Conservation (phyloP, 2,888 invertebrate species). For the Chironomus tentans region DNA sequence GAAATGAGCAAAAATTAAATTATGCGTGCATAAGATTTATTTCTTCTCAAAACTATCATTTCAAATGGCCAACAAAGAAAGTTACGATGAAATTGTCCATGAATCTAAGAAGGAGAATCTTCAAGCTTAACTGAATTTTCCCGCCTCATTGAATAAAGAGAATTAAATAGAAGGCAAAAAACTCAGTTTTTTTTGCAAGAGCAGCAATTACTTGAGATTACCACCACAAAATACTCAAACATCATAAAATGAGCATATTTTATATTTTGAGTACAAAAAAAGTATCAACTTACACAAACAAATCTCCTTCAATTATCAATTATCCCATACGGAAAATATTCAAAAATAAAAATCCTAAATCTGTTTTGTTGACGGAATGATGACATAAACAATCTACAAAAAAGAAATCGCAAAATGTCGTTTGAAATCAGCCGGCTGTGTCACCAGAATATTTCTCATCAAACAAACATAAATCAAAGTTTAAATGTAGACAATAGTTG, state of each 20-base stretch:
- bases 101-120: not conserved
- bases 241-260: not conserved
- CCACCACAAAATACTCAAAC: conserved; percentile 1
- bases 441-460: no score
- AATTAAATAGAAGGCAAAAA: not conserved
- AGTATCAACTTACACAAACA: conserved; percentile 6
- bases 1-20: not conserved
- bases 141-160: no score
- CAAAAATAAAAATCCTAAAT: not conserved
- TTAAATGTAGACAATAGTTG: no score
- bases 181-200: no score
- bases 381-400: not conserved
- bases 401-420: not conserved
- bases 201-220: not conserved
- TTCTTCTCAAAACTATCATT: no score
- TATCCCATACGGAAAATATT: not conserved
- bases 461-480: no score
- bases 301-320: conserved; percentile 1
- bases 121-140: no score
- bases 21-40: not conserved
- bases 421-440: conserved; percentile 7
- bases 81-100: not conserved
- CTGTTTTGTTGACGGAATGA: not conserved
- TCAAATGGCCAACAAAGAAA: not conserved
- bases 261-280: not conserved